Conservation (phyloP, 2,888 invertebrate genomes). For the Eueremaeus valkanovi region DNA sequence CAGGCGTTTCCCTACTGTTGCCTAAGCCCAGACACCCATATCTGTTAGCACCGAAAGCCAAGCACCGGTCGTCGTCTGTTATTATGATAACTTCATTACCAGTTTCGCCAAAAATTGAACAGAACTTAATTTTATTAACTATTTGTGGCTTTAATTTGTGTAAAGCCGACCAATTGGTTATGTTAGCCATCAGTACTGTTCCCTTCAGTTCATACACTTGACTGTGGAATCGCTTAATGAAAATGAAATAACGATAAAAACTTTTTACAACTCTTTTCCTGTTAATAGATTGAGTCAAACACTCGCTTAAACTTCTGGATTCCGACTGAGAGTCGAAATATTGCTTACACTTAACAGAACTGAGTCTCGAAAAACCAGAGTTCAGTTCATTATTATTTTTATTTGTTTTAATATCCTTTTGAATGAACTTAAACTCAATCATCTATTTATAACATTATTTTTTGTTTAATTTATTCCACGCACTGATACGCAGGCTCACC, state of each 20-base stretch:
- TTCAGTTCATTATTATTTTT: no score
- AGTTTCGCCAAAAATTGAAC: constrained; percentile 36
- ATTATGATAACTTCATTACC: constrained; percentile 39
- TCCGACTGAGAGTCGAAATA: no score
- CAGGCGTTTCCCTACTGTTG: constrained; percentile 8
- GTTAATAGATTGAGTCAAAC: not conserved
- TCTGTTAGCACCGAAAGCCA: constrained; percentile 23
- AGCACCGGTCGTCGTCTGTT: constrained; percentile 18
- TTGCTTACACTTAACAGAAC: no score
- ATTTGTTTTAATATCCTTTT: no score
- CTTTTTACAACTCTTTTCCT: not conserved
- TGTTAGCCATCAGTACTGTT: no score
- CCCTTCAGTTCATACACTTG: no score
- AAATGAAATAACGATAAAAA: not conserved
- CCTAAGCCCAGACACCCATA: constrained; percentile 32
- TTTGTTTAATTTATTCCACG: no score
- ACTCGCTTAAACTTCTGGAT: no score
- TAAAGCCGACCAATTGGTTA: constrained; percentile 38
- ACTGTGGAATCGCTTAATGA: not conserved
- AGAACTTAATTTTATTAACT: constrained; percentile 32
- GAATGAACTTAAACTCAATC: no score
- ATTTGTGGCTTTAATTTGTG: constrained; percentile 38
- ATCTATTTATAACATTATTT: no score
- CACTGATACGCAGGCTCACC: no score
- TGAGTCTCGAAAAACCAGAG: no score